Evolutionary conservation across 1,140 invertebrate genomes (phyloP).

Genomic region (Eurosta solidaginis): DNA sequence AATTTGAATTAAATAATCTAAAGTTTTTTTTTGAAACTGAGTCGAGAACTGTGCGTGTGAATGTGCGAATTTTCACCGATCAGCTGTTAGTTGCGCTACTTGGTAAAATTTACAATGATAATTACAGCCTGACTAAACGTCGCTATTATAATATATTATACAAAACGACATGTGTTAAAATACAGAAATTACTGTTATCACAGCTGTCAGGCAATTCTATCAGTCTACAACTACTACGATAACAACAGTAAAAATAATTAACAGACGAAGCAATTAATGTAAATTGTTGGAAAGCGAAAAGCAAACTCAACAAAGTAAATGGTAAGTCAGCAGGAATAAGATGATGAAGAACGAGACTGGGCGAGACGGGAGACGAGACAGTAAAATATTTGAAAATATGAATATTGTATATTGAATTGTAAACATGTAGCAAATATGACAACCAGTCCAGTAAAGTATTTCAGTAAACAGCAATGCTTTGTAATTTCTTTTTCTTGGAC

Average conservation of each 20-base stretch:
- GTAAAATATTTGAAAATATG: background rate
- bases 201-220: background rate
- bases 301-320: background rate
- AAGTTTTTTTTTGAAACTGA: no score
- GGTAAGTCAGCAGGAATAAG: background rate
- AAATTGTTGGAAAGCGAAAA: background rate
- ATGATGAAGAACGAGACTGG: background rate
- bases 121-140: no score
- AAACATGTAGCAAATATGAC: no score
- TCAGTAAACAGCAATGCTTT: no score
- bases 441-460: no score
- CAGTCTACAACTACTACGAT: background rate
- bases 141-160: no score
- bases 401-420: background rate
- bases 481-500: conserved; percentile 7
- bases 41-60: no score
- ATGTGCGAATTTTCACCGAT: no score
- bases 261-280: conserved; percentile 5
- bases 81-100: no score
- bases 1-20: no score
- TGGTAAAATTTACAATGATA: no score
- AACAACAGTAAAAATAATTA: conserved; percentile 1
- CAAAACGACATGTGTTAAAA: background rate
- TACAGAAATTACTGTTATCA: conserved; percentile 23
- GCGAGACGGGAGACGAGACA: background rate